Evolutionary conservation across 2,113 vertebrate genomes (phyloP).

Genomic region (Benitochromis conjunctus): DNA sequence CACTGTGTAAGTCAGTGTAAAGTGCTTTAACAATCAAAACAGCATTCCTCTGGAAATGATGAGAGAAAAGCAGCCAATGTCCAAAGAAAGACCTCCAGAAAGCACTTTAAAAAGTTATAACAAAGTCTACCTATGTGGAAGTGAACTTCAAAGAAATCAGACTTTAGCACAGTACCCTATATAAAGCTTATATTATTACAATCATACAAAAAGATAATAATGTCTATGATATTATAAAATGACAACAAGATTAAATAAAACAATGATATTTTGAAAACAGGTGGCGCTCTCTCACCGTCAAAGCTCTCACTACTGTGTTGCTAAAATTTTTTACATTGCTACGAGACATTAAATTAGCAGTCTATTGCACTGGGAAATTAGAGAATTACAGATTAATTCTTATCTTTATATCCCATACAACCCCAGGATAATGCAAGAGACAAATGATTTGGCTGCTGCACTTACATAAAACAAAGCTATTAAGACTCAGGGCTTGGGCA

Average conservation of each 20-base stretch:
- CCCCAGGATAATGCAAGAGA: slow-evolving; percentile 40
- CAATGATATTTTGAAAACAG: not conserved
- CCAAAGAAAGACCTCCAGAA: not conserved
- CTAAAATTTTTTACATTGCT: slow-evolving; percentile 19
- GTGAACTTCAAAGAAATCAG: not conserved
- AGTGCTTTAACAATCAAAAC: not conserved
- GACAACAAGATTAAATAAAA: not conserved
- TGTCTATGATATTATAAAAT: not conserved
- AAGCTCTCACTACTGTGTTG: not conserved
- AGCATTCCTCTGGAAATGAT: not conserved
- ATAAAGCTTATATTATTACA: not conserved
- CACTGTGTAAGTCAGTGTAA: not conserved
- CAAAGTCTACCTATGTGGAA: too few species aligned
- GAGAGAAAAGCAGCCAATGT: not conserved
- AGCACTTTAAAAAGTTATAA: too few species aligned
- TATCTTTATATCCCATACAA: slow-evolving; percentile 66
- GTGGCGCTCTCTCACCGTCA: not conserved
- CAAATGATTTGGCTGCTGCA: slow-evolving; percentile 53
- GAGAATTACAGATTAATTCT: slow-evolving; percentile 55
- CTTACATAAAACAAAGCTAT: slow-evolving; percentile 67
- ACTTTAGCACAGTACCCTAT: not conserved
- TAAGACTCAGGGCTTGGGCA: slow-evolving; percentile 40
- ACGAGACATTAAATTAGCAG: slow-evolving; percentile 41
- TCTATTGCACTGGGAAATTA: slow-evolving; percentile 39
- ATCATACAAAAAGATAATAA: not conserved